Evolutionary conservation across 2,888 invertebrate genomes (phyloP).

Genomic region (Chymomyza caudatula): DNA sequence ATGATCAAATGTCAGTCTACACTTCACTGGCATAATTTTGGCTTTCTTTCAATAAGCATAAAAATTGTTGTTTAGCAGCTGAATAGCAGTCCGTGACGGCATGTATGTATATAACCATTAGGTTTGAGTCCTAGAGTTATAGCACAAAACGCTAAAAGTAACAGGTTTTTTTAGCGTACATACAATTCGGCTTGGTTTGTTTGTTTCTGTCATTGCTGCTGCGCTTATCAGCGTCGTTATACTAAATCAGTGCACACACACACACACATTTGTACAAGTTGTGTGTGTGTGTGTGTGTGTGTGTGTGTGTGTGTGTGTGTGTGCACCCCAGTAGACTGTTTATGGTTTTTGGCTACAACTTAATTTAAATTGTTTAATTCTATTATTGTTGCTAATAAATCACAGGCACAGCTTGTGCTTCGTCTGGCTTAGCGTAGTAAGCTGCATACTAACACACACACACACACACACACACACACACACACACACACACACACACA

Average conservation of each 20-base stretch:
- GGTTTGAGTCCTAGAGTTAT: too few species aligned
- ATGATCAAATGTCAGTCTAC: too few species aligned
- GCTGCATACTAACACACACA: constrained; percentile 34
- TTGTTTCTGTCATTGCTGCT: neutral
- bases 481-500: constrained; percentile 9
- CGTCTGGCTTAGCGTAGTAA: constrained; percentile 68
- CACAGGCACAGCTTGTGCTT: constrained; percentile 69
- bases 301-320: neutral
- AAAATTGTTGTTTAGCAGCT: too few species aligned
- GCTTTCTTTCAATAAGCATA: too few species aligned
- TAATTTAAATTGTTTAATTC: constrained; percentile 77
- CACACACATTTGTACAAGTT: constrained; percentile 6
- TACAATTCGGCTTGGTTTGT: neutral
- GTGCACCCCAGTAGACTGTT: constrained; percentile 61
- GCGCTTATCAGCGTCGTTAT: neutral
- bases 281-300: constrained; percentile 1
- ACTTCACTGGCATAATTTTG: too few species aligned
- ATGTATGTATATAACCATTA: too few species aligned
- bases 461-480: constrained; percentile 34
- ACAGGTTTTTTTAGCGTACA: neutral
- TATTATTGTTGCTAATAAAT: constrained; percentile 75
- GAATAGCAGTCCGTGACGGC: too few species aligned
- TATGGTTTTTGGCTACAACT: constrained; percentile 74
- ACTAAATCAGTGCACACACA: constrained; percentile 7
- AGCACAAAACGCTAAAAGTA: too few species aligned